phyloP scores from a whole-genome alignment of 2,797 vertebrate genomes.

The Euphonia xanthogaster region DNA sequence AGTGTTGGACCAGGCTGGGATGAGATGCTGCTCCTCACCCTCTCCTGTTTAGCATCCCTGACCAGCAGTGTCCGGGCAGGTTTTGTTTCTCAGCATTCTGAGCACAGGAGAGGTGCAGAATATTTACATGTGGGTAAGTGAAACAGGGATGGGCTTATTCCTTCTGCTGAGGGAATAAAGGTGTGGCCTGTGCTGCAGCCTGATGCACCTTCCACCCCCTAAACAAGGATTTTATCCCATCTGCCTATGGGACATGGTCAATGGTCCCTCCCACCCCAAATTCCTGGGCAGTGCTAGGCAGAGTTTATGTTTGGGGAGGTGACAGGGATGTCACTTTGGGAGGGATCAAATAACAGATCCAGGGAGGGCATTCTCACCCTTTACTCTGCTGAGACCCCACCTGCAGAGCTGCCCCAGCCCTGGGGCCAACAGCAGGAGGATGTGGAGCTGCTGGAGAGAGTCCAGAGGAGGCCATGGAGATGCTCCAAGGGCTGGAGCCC shows the following conservation, averaged over 20 bases:
- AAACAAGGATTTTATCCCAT: neutral
- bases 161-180: neutral
- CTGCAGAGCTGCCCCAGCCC: neutral
- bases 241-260: neutral
- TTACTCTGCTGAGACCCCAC: neutral
- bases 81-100: neutral
- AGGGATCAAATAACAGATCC: neutral
- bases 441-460: rapidly evolving
- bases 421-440: rapidly evolving
- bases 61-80: neutral
- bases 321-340: neutral
- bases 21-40: neutral
- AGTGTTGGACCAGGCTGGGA: neutral
- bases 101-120: neutral
- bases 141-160: neutral
- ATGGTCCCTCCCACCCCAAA: neutral
- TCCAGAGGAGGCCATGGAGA: rapidly evolving
- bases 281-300: neutral
- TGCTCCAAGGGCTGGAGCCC: neutral
- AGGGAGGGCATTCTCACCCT: neutral
- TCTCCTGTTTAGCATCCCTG: neutral
- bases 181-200: neutral
- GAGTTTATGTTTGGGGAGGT: neutral
- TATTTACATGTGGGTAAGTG: neutral
- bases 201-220: neutral